Evolutionary conservation across 2,888 invertebrate species (phyloP).

Genomic region (Entomobrya proxima): DNA sequence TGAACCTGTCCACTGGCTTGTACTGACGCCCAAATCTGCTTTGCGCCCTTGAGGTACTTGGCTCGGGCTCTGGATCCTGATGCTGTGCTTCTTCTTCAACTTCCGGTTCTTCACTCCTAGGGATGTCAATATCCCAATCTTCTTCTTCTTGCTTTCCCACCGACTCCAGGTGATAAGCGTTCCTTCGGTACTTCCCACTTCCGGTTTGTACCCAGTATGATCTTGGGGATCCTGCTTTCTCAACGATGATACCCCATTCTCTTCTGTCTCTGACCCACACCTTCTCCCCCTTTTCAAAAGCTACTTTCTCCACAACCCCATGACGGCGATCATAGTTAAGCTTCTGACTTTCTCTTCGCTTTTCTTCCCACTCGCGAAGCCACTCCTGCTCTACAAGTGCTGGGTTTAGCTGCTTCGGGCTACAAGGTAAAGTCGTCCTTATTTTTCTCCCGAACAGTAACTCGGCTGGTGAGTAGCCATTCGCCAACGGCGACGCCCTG

Average conservation of each 20-base stretch:
- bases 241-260: neutral
- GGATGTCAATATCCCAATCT: neutral
- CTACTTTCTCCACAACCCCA: too few species aligned
- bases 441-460: too few species aligned
- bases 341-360: neutral
- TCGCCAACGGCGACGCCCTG: too few species aligned
- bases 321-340: neutral
- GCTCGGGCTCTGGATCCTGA: too few species aligned
- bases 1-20: too few species aligned
- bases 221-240: neutral
- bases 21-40: too few species aligned
- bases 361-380: neutral
- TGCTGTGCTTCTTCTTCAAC: neutral
- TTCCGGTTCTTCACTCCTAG: neutral
- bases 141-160: neutral
- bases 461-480: too few species aligned
- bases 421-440: slow-evolving; percentile 73
- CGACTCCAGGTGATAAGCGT: too few species aligned
- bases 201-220: too few species aligned
- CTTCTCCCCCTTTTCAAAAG: too few species aligned
- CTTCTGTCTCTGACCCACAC: neutral
- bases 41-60: too few species aligned
- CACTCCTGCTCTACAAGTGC: slow-evolving; percentile 31
- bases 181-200: too few species aligned
- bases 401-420: neutral